Evolutionary conservation across 1,140 invertebrate species (phyloP), one percentile per base, ranked within the genome.

Genomic region (Anagrus nilaparvatae): DNA sequence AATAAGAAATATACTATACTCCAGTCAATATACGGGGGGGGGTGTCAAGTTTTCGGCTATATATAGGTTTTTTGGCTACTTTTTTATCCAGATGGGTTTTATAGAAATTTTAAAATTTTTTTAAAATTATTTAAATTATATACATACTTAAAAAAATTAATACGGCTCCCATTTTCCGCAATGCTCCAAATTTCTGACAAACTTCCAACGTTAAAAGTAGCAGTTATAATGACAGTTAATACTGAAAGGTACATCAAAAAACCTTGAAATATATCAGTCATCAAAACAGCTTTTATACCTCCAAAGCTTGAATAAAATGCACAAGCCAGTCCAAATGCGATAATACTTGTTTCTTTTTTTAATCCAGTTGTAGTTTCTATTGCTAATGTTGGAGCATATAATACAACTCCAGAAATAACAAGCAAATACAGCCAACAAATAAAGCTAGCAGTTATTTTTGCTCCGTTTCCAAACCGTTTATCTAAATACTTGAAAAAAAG

Each of bases 401-500:
- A 69, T 1, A 94, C 91, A 52, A 97, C 82, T 4, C 89, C 87
- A 72, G 92, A 93, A 54, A 95, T 95, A 13, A 96, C 63, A 28
- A 90, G 66, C 77, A 90, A 83, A 66, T 92, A 87, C 4, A 88
- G 50, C 20, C 80, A 79, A 47, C 87, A 90, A 0, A 82, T 76
- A 24, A 84, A 52, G 12, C 85, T 89, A 4, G 85, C 84, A 20
- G 76, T 52, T 46, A 84, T 57, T 50, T 86, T 66, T 32, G 81
- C 71, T 14, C 55, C 61, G 46, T 73, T 65, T 3, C 86, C 85
- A 55, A 92, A 93, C 48, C 88, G 65, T 46, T 76, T 67, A 57
- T 93, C 87, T 53, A 96, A 71, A 59, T 96, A 95, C 73, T 79
- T n/a, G n/a, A n/a, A n/a, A n/a, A n/a, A n/a, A n/a, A n/a, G n/a